Evolutionary conservation across 2,113 vertebrate species (phyloP).

Genomic region (Chelonoidis abingdonii): DNA sequence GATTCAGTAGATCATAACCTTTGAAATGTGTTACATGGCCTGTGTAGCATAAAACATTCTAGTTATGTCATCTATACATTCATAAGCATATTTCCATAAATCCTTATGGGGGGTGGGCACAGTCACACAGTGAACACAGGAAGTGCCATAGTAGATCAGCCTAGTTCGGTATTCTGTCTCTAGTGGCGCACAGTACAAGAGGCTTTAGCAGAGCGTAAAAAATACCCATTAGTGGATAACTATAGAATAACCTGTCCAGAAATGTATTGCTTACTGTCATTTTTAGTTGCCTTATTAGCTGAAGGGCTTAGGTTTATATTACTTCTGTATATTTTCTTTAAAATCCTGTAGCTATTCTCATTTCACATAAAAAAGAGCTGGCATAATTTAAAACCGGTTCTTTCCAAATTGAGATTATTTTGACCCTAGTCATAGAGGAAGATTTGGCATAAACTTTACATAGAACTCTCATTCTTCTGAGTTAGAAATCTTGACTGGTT

Average conservation of each 20-base stretch:
- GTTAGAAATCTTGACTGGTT: not conserved
- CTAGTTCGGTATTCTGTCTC: not conserved
- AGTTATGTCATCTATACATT: too few species aligned
- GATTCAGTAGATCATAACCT: too few species aligned
- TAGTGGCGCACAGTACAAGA: not conserved
- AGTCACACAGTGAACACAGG: not conserved
- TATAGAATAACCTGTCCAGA: not conserved
- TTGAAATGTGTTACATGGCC: too few species aligned
- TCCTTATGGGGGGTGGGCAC: too few species aligned
- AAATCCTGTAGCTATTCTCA: not conserved
- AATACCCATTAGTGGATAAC: not conserved
- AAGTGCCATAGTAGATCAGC: not conserved
- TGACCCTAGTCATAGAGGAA: not conserved
- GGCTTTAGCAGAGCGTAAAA: not conserved
- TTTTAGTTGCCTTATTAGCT: not conserved
- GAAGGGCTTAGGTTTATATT: not conserved
- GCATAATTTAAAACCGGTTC: not conserved
- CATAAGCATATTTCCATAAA: too few species aligned
- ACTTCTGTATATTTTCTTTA: not conserved
- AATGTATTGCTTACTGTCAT: not conserved
- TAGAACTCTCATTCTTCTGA: not conserved
- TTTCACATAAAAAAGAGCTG: not conserved
- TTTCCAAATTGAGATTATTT: not conserved
- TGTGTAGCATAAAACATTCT: too few species aligned
- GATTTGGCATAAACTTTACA: not conserved